phyloP scores from a whole-genome alignment of 2,888 invertebrate genomes.

The Resseliella maxima region DNA sequence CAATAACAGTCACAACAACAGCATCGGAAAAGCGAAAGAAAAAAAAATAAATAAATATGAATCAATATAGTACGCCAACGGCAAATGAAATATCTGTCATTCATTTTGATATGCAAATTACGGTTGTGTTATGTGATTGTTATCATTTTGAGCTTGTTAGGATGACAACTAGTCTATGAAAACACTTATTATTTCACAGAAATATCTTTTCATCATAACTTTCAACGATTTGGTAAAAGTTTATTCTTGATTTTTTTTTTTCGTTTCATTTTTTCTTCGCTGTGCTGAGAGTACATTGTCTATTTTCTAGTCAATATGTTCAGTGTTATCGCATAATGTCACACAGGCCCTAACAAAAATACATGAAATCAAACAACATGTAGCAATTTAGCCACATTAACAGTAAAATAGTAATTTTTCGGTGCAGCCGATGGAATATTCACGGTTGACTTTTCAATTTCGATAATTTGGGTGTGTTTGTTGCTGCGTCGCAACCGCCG shows the following conservation, averaged over 20 bases:
- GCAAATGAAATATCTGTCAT: conserved; percentile 2
- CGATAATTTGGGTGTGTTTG: not conserved
- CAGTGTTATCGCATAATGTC: conserved; percentile 26
- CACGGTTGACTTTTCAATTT: not conserved
- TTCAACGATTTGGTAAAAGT: conserved; percentile 40
- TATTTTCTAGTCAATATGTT: not conserved
- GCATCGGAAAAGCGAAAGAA: too few species aligned
- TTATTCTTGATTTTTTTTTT: not conserved
- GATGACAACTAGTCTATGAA: conserved; percentile 26
- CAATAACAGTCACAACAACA: too few species aligned
- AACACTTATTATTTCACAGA: not conserved
- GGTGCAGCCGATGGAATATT: conserved; percentile 1
- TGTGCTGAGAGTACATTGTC: not conserved
- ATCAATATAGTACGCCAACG: not conserved
- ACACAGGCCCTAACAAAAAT: not conserved
- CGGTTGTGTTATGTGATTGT: not conserved
- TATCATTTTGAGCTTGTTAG: not conserved
- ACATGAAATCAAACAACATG: conserved; percentile 14
- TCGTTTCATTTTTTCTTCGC: not conserved
- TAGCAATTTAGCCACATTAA: conserved; percentile 41
- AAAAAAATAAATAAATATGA: too few species aligned
- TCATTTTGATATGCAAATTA: conserved; percentile 23
- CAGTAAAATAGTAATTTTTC: conserved; percentile 34
- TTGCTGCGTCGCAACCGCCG: not conserved
- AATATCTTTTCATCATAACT: not conserved